Evolutionary conservation across 1,140 invertebrate species (phyloP).

Genomic region (Drosophila ogumai): DNA sequence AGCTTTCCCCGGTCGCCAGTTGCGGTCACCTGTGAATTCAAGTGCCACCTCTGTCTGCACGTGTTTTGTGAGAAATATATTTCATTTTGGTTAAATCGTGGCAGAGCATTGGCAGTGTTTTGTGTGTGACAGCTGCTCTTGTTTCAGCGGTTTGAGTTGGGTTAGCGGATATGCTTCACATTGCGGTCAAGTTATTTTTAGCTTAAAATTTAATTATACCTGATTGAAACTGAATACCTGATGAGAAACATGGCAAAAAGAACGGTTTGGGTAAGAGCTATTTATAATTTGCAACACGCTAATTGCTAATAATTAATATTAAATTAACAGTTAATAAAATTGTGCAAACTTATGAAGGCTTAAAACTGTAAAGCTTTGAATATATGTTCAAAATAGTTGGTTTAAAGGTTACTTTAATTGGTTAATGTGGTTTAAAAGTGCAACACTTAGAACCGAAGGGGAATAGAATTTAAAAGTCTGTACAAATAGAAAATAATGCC

Average conservation of each 20-base stretch:
- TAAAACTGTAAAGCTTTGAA: background rate
- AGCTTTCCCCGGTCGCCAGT: constrained; percentile 4
- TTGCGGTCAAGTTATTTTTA: constrained; percentile 23
- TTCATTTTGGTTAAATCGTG: constrained; percentile 1
- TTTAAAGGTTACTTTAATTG: background rate
- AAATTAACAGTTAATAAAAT: constrained; percentile 4
- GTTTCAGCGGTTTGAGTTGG: constrained; percentile 9
- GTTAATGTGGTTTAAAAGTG: too few species aligned
- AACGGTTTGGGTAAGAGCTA: background rate
- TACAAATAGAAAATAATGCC: constrained; percentile 2
- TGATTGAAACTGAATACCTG: constrained; percentile 14
- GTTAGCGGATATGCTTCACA: background rate
- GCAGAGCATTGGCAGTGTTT: constrained; percentile 15
- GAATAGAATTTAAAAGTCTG: background rate
- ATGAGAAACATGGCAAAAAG: background rate
- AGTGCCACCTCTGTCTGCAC: constrained; percentile 32
- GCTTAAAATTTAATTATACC: constrained; percentile 14
- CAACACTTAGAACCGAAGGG: background rate
- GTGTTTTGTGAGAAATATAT: constrained; percentile 25
- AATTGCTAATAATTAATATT: constrained; percentile 7
- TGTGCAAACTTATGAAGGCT: background rate
- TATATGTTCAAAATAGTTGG: background rate
- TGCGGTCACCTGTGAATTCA: constrained; percentile 24
- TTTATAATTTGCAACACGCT: background rate
- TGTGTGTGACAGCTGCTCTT: constrained; percentile 30